These are phyloP conservation scores for Apocrypta bakeri DNA, from an alignment of 1,140 invertebrate species.

Conservation along the genomic window DNA sequence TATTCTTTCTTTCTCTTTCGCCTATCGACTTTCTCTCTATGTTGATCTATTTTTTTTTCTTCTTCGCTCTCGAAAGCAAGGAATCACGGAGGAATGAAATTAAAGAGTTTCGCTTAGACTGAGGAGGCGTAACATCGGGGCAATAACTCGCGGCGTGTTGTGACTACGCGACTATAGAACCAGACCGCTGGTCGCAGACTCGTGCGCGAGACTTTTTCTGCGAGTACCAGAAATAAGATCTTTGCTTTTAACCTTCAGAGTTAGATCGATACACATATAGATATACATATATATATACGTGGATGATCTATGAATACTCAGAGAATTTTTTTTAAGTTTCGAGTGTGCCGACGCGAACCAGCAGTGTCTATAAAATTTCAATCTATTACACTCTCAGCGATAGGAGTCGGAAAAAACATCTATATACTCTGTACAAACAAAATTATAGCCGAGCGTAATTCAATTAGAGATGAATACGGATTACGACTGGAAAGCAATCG, in stretches of 20 bases:
- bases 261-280: slow-evolving; percentile 1
- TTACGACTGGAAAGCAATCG: slow-evolving; percentile 11
- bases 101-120: slow-evolving; percentile 41
- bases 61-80: not conserved
- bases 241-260: slow-evolving; percentile 47
- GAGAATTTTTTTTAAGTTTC: not conserved
- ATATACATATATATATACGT: not conserved
- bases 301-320: slow-evolving; percentile 41
- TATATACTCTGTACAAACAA: not conserved
- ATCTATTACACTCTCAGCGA: no score
- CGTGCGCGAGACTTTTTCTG: not conserved
- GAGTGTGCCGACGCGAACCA: no score
- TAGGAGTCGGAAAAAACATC: no score
- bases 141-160: slow-evolving; percentile 66
- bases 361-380: no score
- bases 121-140: slow-evolving; percentile 53
- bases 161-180: slow-evolving; percentile 64
- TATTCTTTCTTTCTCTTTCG: not conserved
- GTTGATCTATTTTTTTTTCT: not conserved
- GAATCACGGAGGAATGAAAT: slow-evolving; percentile 47
- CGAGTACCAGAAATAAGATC: slow-evolving; percentile 48
- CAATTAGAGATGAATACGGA: slow-evolving; percentile 39
- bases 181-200: slow-evolving; percentile 65
- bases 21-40: not conserved
- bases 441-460: slow-evolving; percentile 10